Evolutionary conservation across 2,797 vertebrate genomes (phyloP).

Genomic region (Macropus fuliginosus): DNA sequence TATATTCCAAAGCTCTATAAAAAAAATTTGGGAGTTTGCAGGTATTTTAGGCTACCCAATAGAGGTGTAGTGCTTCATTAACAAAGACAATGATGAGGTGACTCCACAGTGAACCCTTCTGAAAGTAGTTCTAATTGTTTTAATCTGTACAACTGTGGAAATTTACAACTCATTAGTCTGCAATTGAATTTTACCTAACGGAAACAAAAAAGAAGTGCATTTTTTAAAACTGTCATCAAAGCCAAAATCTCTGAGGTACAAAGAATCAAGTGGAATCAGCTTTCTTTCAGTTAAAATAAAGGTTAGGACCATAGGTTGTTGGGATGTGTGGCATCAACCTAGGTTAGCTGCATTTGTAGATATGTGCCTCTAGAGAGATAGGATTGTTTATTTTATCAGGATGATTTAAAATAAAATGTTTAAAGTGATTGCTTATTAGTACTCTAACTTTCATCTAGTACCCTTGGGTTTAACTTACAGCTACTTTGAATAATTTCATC

Average conservation of each 20-base stretch:
- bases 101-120: not conserved
- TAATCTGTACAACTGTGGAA: not conserved
- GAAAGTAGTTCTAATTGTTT: not conserved
- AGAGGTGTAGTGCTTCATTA: not conserved
- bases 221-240: not conserved
- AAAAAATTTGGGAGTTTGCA: constrained; percentile 28
- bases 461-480: not conserved
- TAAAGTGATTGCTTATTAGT: not conserved
- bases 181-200: not conserved
- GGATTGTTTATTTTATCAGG: not conserved
- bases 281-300: not conserved
- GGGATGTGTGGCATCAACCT: not conserved
- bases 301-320: not conserved
- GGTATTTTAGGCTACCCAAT: constrained; percentile 24
- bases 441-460: not conserved
- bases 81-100: not conserved
- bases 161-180: not conserved
- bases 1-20: not conserved
- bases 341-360: not conserved
- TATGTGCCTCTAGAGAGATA: constrained; percentile 2
- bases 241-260: not conserved
- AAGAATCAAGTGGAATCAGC: not conserved
- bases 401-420: not conserved
- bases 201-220: not conserved
- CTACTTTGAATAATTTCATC: not conserved